Conservation (phyloP, 2,888 invertebrate genomes). For the Trachelus iudaicus region DNA sequence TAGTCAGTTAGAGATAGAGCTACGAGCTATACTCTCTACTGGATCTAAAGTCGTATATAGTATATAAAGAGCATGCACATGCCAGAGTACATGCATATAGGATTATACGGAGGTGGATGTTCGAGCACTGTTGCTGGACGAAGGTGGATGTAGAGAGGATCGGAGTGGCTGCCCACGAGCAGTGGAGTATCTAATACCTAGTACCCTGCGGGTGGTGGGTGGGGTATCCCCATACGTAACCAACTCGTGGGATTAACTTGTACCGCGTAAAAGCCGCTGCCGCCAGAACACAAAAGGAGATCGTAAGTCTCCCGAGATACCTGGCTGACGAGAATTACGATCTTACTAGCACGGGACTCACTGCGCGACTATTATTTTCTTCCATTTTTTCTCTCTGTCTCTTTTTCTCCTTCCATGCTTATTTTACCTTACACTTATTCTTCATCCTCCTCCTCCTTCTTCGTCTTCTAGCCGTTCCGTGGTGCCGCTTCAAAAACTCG, state of each 20-base stretch:
- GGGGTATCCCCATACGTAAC: neutral
- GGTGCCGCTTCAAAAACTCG: slow-evolving; percentile 22
- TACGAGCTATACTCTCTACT: neutral
- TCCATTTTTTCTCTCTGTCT: slow-evolving; percentile 26
- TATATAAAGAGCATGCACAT: neutral
- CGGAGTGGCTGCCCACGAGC: slow-evolving; percentile 12
- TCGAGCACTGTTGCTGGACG: neutral
- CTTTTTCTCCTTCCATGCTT: slow-evolving; percentile 11
- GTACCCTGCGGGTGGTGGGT: neutral
- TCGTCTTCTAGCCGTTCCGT: slow-evolving; percentile 30
- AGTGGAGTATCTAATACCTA: neutral
- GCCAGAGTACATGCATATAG: neutral
- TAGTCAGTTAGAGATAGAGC: slow-evolving; percentile 3
- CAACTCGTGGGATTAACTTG: slow-evolving; percentile 60
- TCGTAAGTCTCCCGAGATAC: slow-evolving; percentile 57
- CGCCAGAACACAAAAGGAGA: slow-evolving; percentile 53
- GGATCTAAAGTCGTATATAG: neutral
- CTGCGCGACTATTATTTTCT: slow-evolving; percentile 38
- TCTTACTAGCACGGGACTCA: slow-evolving; percentile 47
- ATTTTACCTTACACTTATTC: slow-evolving; percentile 9
- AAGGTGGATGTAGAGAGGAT: slow-evolving; percentile 4
- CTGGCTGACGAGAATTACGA: slow-evolving; percentile 59
- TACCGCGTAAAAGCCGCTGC: slow-evolving; percentile 50
- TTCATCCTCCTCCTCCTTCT: slow-evolving; percentile 25
- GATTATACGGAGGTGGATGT: neutral